Conservation (phyloP, 2,888 invertebrate species). For the Crocallis elinguaria region DNA sequence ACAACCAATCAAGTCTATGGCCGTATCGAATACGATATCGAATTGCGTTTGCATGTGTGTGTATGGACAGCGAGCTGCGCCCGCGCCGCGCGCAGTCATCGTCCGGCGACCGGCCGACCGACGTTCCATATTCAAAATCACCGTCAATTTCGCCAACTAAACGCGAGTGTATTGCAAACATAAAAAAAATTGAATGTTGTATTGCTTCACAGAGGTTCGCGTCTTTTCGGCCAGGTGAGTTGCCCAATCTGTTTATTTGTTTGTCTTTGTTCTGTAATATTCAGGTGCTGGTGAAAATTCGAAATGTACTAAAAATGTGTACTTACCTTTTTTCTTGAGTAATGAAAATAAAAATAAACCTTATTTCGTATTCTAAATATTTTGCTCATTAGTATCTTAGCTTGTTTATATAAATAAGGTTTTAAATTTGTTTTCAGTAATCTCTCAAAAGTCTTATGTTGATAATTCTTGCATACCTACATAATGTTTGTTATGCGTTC, state of each 20-base stretch:
- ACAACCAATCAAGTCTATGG: conserved; percentile 50
- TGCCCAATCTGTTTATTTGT: conserved; percentile 9
- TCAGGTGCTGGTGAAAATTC: background rate
- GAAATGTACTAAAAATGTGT: too few species aligned
- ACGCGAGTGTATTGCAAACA: conserved; percentile 24
- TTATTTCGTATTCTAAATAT: too few species aligned
- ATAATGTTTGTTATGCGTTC: too few species aligned
- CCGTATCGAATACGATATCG: conserved; percentile 47
- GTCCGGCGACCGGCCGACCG: conserved; percentile 64
- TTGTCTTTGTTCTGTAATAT: conserved; percentile 7
- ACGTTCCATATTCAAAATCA: conserved; percentile 20
- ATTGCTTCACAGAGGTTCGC: conserved; percentile 15
- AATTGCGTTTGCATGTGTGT: conserved; percentile 45
- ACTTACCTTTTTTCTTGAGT: too few species aligned
- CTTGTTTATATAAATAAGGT: too few species aligned
- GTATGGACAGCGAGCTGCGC: conserved; percentile 52
- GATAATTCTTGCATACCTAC: too few species aligned
- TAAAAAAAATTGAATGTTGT: conserved; percentile 37
- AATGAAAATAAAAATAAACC: too few species aligned
- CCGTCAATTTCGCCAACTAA: conserved; percentile 11
- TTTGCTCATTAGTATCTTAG: too few species aligned
- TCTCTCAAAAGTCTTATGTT: too few species aligned
- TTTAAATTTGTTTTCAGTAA: too few species aligned
- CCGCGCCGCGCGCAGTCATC: conserved; percentile 64
- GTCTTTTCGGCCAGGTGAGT: conserved; percentile 14